Percentiles rank a stretch among this genome's conserved stretches.
Conservation (phyloP, 1,140 invertebrate genomes). For the Drosophila aff. region DNA sequence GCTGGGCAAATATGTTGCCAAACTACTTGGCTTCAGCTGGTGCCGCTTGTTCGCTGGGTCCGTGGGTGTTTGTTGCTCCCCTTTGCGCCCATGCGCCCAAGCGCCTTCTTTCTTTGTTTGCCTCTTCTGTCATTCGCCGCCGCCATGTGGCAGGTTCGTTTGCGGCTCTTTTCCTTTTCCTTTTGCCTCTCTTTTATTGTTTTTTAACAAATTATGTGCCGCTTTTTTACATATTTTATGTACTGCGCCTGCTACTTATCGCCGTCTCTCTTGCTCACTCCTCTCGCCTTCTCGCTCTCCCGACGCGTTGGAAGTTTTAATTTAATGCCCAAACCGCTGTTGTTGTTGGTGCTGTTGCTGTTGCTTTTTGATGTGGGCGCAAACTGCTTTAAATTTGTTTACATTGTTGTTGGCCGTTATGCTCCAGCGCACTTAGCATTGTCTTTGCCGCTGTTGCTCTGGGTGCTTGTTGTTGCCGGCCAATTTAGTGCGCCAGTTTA, state of each 20-base stretch:
- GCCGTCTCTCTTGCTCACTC: not conserved
- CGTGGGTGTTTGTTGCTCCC: slow-evolving; percentile 19
- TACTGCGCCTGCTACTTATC: slow-evolving; percentile 52
- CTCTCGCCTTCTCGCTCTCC: slow-evolving; percentile 1
- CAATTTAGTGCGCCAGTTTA: slow-evolving; percentile 59
- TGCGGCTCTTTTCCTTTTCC: slow-evolving; percentile 34
- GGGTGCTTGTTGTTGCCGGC: slow-evolving; percentile 23
- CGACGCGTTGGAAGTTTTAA: slow-evolving; percentile 47
- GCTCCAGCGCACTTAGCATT: slow-evolving; percentile 73
- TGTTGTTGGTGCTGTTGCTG: slow-evolving; percentile 41
- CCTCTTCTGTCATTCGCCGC: slow-evolving; percentile 17
- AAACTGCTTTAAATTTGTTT: slow-evolving; percentile 78
- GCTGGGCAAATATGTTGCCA: slow-evolving; percentile 18
- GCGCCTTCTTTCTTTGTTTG: slow-evolving; percentile 4
- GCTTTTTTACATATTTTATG: slow-evolving; percentile 66
- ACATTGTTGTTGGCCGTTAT: slow-evolving; percentile 60
- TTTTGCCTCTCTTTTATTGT: slow-evolving; percentile 32
- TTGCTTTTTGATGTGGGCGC: slow-evolving; percentile 75
- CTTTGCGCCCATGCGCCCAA: not conserved
- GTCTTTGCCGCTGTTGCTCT: slow-evolving; percentile 23
- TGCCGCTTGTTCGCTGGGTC: not conserved
- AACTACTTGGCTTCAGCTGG: slow-evolving; percentile 20
- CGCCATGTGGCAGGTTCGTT: slow-evolving; percentile 55
- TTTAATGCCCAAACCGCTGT: slow-evolving; percentile 68
- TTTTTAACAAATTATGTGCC: slow-evolving; percentile 75